phyloP scores from a whole-genome alignment of 2,888 invertebrate genomes.

The Hoplodrina ambigua region DNA sequence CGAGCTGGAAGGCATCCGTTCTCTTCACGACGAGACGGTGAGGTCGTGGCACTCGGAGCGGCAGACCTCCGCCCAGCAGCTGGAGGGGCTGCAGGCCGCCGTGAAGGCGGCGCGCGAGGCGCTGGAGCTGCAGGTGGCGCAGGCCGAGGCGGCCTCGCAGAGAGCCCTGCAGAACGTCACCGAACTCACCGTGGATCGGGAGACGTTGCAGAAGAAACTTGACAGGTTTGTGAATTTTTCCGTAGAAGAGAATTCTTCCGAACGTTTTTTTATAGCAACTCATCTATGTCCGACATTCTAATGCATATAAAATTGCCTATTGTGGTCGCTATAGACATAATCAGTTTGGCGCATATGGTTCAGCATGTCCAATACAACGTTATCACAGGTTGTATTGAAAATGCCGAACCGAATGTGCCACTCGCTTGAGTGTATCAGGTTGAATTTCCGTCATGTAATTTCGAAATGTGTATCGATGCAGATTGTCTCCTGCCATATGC shows the following conservation, averaged over 20 bases:
- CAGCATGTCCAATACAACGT: too few species aligned
- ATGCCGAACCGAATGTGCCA: too few species aligned
- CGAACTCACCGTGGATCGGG: constrained; percentile 83
- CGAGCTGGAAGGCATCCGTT: constrained; percentile 87
- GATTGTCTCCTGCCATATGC: too few species aligned
- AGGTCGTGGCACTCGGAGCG: constrained; percentile 80
- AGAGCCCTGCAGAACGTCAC: constrained; percentile 81
- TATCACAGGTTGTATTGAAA: too few species aligned
- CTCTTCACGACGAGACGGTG: constrained; percentile 88
- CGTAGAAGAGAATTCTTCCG: background rate
- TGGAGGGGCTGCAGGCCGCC: constrained; percentile 46
- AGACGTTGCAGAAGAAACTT: constrained; percentile 83
- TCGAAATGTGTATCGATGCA: too few species aligned
- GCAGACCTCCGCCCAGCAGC: constrained; percentile 60
- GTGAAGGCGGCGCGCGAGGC: constrained; percentile 59
- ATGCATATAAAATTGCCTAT: too few species aligned
- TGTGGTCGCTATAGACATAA: too few species aligned
- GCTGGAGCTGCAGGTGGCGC: constrained; percentile 63
- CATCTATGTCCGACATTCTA: too few species aligned
- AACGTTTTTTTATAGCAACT: too few species aligned
- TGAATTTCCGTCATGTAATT: too few species aligned
- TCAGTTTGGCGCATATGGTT: too few species aligned
- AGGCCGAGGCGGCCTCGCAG: constrained; percentile 67
- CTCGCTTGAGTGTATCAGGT: too few species aligned
- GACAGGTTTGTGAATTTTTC: constrained; percentile 69